These are phyloP conservation scores for Leuciscus idus DNA, from an alignment of 2,113 vertebrate species.

Conservation along the genomic window DNA sequence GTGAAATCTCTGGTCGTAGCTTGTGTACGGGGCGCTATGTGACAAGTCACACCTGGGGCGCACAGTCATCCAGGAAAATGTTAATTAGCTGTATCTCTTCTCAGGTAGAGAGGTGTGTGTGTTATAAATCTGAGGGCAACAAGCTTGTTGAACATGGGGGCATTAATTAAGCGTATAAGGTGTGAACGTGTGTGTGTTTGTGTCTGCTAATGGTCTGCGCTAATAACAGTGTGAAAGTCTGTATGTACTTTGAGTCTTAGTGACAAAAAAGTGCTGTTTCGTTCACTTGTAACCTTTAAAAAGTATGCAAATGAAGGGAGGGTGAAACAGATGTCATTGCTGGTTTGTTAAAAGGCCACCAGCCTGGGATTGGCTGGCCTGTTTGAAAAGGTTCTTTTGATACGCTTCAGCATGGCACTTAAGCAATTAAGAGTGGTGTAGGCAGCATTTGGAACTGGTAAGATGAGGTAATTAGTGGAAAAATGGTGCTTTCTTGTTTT, in stretches of 20 bases:
- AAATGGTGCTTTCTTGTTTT: conserved; percentile 64
- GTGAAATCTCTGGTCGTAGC: conserved; percentile 57
- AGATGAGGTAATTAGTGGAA: conserved; percentile 75
- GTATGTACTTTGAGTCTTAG: neutral
- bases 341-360: conserved; percentile 66
- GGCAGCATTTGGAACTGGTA: conserved; percentile 72
- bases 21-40: conserved; percentile 60
- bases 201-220: neutral
- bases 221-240: conserved; percentile 5
- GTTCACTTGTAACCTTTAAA: conserved; percentile 71
- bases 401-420: conserved; percentile 71
- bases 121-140: conserved; percentile 25
- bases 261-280: conserved; percentile 7
- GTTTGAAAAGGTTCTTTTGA: conserved; percentile 74
- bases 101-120: conserved; percentile 58
- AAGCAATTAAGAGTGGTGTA: conserved; percentile 76
- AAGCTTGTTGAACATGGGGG: neutral
- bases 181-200: conserved; percentile 15
- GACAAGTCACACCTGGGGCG: conserved; percentile 73
- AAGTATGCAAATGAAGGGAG: conserved; percentile 70
- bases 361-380: conserved; percentile 67
- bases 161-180: conserved; percentile 35
- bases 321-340: conserved; percentile 70
- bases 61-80: conserved; percentile 67
- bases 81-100: conserved; percentile 72